Evolutionary conservation across 2,113 vertebrate genomes (phyloP), one percentile per base, ranked within the genome.

Genomic region (Malurus elegans): DNA sequence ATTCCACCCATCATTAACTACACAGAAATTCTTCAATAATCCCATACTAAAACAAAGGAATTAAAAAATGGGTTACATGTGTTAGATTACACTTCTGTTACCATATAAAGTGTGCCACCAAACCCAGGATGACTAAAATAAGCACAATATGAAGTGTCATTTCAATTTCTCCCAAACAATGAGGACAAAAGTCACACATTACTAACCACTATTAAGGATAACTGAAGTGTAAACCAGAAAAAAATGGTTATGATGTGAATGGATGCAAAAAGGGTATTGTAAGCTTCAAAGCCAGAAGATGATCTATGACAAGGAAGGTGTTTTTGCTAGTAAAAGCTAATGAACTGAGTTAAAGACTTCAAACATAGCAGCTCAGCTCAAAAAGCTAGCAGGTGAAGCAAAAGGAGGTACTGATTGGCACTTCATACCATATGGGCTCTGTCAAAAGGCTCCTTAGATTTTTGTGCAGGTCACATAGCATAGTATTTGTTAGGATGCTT

Each of bases 391-490:
- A 78, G n/a, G 29, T 25, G 54, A 82, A 90, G 12, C 23, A 50
- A 45, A 64, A 71, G 45, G 34, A 90, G 19, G 10, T 23, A 21
- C 61, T 44, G 44, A 40, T 1, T 20, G 11, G 18, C n/a, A 58
- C 32, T 42, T 56, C 13, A 11, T 12, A 45, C 7, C 7, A 5
- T 13, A 65, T 0, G 0, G 9, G 16, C 16, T 72, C 45, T 36
- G 12, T 12, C 12, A 61, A 47, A 75, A 69, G 28, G 36, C 45
- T 65, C n/a, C 28, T 18, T 80, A 72, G 36, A 48, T 20, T 64
- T 51, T 90, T 38, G 24, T 86, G 20, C 47, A 54, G 40, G 38
- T 58, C 31, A 80, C 15, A 28, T 0, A 66, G 47, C 34, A 50
- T 1, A 75, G 0, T 16, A 34, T 45, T 86, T 74, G 18, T 79